Evolutionary conservation across 2,113 vertebrate genomes (phyloP).

Genomic region (Taxidea taxus): DNA sequence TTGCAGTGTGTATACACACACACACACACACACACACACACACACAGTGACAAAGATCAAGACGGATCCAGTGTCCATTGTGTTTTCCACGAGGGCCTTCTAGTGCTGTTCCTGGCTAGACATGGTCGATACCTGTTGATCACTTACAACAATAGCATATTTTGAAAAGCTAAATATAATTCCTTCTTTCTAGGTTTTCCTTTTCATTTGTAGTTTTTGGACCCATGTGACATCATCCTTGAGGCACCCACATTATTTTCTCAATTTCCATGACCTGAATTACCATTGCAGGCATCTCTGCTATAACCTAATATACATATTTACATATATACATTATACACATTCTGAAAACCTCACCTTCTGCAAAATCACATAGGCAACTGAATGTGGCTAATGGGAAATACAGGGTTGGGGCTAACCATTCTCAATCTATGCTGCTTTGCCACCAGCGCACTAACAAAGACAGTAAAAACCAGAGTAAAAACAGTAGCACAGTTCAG

Average conservation of each 20-base stretch:
- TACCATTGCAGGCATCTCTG: not conserved
- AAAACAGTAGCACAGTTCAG: not conserved
- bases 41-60: not conserved
- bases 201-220: not conserved
- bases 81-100: not conserved
- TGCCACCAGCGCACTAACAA: not conserved
- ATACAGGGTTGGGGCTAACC: not conserved
- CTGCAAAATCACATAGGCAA: not conserved
- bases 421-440: not conserved
- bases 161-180: not conserved
- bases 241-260: not conserved
- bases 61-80: not conserved
- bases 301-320: not conserved
- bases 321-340: not conserved
- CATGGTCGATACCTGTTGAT: not conserved
- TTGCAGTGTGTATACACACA: rapidly evolving
- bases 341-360: not conserved
- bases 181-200: not conserved
- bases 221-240: not conserved
- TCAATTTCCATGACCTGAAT: not conserved
- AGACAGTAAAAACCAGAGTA: not conserved
- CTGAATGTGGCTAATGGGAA: not conserved
- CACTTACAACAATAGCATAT: not conserved
- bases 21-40: not conserved
- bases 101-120: not conserved